Conservation (phyloP, 2,888 invertebrate genomes). For the Auanema sp. region DNA sequence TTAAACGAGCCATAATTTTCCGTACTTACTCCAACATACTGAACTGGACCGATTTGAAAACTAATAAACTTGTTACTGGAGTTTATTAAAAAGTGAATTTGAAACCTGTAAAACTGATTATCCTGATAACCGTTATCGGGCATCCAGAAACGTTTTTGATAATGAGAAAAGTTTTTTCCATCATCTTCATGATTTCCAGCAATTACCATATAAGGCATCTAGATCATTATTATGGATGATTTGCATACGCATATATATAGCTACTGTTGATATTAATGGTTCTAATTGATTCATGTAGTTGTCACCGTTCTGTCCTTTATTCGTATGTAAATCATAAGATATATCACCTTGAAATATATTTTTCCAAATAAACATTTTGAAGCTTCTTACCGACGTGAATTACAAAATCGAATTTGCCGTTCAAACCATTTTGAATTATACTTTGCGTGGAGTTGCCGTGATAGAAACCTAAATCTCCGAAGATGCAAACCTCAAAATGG, state of each 20-base stretch:
- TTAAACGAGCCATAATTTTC: constrained; percentile 87
- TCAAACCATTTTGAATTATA: constrained; percentile 32
- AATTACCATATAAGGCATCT: constrained; percentile 78
- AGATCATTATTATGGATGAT: not conserved
- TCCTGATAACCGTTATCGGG: constrained; percentile 71
- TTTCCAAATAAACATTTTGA: not conserved
- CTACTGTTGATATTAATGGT: constrained; percentile 81
- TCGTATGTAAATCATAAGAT: constrained; percentile 84
- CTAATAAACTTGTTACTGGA: constrained; percentile 71
- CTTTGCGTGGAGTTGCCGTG: constrained; percentile 74
- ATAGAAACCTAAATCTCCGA: constrained; percentile 69
- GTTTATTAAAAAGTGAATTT: not conserved
- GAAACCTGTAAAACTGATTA: constrained; percentile 64
- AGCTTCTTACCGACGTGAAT: constrained; percentile 58
- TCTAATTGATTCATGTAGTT: constrained; percentile 89
- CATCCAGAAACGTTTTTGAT: constrained; percentile 86
- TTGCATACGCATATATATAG: not conserved
- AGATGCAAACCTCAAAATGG: constrained; percentile 63
- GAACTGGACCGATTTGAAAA: constrained; percentile 86
- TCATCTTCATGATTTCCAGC: constrained; percentile 72
- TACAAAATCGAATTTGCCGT: constrained; percentile 61
- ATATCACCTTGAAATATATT: constrained; percentile 76
- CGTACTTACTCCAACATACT: constrained; percentile 86
- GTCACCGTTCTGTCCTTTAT: constrained; percentile 83
- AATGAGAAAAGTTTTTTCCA: constrained; percentile 88